Percentiles rank a stretch among this genome's conserved stretches.
These are phyloP conservation scores for Sebastes ruberrimus DNA, from an alignment of 2,797 vertebrate genomes.

Conservation along the genomic window DNA sequence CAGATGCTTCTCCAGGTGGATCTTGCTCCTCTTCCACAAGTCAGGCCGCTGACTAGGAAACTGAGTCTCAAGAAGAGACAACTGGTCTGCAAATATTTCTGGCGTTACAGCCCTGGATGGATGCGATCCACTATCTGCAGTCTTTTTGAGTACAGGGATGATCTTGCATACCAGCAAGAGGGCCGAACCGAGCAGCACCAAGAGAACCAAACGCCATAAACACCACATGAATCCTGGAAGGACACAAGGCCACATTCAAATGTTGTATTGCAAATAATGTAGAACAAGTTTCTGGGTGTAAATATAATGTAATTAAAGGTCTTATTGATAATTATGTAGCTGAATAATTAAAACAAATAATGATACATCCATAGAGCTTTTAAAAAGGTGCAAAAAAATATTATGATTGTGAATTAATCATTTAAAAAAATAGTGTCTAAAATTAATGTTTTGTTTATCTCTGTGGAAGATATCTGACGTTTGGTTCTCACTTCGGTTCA, in stretches of 20 bases:
- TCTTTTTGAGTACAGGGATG: background rate
- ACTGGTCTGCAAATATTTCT: slow-evolving; percentile 76
- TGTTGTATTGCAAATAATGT: background rate
- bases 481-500: too few relatives aligned
- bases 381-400: too few relatives aligned
- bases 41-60: slow-evolving; percentile 86
- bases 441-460: too few relatives aligned
- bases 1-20: slow-evolving; percentile 89
- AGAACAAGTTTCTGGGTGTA: background rate
- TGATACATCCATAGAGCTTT: too few relatives aligned
- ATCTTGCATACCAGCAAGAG: slow-evolving; percentile 53
- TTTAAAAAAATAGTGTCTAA: too few relatives aligned
- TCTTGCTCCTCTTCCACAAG: slow-evolving; percentile 85
- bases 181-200: slow-evolving; percentile 35
- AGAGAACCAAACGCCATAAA: slow-evolving; percentile 37
- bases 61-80: slow-evolving; percentile 74
- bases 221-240: slow-evolving; percentile 59
- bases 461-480: too few relatives aligned
- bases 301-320: background rate
- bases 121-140: background rate
- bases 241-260: background rate
- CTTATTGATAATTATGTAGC: too few relatives aligned
- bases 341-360: too few relatives aligned
- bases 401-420: too few relatives aligned
- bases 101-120: slow-evolving; percentile 31